Evolutionary conservation across 2,797 vertebrate species (phyloP), one percentile per base, ranked within the genome.

Genomic region (Sebastes itinus): DNA sequence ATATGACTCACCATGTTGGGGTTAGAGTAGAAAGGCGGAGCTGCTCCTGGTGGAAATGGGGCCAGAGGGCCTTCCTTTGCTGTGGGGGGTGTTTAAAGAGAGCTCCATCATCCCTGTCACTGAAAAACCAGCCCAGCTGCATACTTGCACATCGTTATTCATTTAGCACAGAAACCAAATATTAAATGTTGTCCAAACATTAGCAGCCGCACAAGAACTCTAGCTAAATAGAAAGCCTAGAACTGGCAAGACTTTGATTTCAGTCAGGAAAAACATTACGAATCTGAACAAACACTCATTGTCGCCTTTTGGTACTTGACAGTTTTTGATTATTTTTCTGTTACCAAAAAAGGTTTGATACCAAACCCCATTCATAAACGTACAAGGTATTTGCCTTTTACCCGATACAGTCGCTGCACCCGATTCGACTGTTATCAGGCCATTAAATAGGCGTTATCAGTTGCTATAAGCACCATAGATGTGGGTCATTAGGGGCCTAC

Each of bases 111-210:
- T 75, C 72, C 63, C 67, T 84, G 80, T 78, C 83, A 91, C 72
- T 85, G 87, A 78, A 88, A 82, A 92, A 80, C 78, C 78, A 81
- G 80, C 70, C 78, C 80, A 91, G 64, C 11, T 38, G 35, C 35
- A 28, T 22, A 91, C 14, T 1, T 49, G 25, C 14, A 6, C 12
- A 2, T 28, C 16, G 6, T 6, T 49, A 6, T 7, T 20, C 35
- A 42, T 65, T 42, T 14, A 76, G 12, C 27, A 66, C 32, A 46
- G 14, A 69, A 56, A 9, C 32, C 59, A 16, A 30, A 42, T 33
- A 23, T 30, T 25, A 7, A n/a, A 38, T 54, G 23, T 64, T 54
- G 23, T 64, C 18, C 33, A 3, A 61, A 33, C 27, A 27, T 14
- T 7, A 32, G 33, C 14, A 62, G 75, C 27, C 2, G 1, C 11